A percentile compares a stretch with the other conserved stretches of the same genome.
phyloP scores from a whole-genome alignment of 2,797 vertebrate genomes.

The Lacerta bilineata region DNA sequence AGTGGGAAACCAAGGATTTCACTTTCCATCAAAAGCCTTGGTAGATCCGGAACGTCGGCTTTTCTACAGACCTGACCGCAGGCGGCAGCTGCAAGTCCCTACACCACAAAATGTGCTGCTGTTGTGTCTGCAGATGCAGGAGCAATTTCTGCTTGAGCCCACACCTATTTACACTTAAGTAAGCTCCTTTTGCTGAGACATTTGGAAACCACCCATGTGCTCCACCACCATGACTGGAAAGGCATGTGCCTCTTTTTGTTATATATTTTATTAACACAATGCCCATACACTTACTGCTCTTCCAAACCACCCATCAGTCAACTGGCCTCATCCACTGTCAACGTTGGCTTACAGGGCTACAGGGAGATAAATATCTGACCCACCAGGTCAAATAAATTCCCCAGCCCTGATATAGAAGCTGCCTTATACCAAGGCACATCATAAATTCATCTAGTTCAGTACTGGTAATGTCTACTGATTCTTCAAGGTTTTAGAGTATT shows the following conservation, averaged over 20 bases:
- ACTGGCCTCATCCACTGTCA: too few species aligned
- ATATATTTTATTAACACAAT: too few species aligned
- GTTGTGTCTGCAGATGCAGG: neutral
- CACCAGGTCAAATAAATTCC: too few species aligned
- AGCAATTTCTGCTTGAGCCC: neutral
- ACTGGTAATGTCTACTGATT: too few species aligned
- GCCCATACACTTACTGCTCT: neutral
- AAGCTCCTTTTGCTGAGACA: neutral
- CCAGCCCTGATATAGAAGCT: too few species aligned
- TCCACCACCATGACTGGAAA: neutral
- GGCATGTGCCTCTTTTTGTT: neutral
- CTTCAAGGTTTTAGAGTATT: too few species aligned
- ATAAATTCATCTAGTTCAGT: too few species aligned
- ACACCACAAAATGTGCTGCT: neutral
- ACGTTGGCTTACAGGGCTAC: too few species aligned
- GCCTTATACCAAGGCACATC: too few species aligned
- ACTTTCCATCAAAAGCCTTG: neutral
- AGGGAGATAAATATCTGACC: too few species aligned
- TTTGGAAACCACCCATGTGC: neutral
- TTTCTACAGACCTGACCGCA: neutral
- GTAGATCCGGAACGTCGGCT: neutral
- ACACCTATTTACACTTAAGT: neutral
- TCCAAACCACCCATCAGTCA: neutral
- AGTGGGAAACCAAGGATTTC: slow-evolving; percentile 1
- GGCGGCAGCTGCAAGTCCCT: neutral